phyloP scores from a whole-genome alignment of 2,888 invertebrate genomes.

The Stenolophus ochropezus region DNA sequence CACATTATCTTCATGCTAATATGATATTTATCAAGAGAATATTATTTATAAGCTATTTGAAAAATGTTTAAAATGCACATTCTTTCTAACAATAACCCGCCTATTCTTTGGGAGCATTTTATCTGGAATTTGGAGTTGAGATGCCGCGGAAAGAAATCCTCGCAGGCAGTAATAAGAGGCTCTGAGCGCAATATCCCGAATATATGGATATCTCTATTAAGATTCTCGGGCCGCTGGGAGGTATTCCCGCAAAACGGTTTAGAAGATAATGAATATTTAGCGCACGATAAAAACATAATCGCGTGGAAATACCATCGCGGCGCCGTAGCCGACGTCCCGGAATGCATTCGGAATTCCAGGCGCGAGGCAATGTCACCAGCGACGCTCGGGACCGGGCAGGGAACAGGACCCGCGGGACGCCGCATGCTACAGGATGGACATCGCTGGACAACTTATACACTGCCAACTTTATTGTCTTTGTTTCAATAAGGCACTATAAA shows the following conservation, averaged over 20 bases:
- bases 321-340: neutral
- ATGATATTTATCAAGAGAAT: neutral
- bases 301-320: conserved; percentile 42
- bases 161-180: conserved; percentile 6
- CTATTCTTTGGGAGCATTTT: neutral
- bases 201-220: conserved; percentile 57
- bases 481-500: too few species aligned
- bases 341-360: conserved; percentile 50
- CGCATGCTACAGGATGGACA: neutral
- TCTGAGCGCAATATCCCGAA: conserved; percentile 49
- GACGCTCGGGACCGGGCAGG: conserved; percentile 3
- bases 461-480: conserved; percentile 8
- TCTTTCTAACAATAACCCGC: neutral
- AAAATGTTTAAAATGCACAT: neutral
- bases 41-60: neutral
- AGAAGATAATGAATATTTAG: conserved; percentile 58
- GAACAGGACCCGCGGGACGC: conserved; percentile 39
- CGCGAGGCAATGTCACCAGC: conserved; percentile 25
- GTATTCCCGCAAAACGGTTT: conserved; percentile 54
- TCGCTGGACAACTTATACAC: neutral
- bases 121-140: neutral
- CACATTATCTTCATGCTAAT: too few species aligned
- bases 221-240: conserved; percentile 45
- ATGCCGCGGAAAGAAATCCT: neutral
- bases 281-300: conserved; percentile 58